Evolutionary conservation across 2,888 invertebrate species (phyloP), one percentile per base, ranked within the genome.

Genomic region (Lasius platythorax): DNA sequence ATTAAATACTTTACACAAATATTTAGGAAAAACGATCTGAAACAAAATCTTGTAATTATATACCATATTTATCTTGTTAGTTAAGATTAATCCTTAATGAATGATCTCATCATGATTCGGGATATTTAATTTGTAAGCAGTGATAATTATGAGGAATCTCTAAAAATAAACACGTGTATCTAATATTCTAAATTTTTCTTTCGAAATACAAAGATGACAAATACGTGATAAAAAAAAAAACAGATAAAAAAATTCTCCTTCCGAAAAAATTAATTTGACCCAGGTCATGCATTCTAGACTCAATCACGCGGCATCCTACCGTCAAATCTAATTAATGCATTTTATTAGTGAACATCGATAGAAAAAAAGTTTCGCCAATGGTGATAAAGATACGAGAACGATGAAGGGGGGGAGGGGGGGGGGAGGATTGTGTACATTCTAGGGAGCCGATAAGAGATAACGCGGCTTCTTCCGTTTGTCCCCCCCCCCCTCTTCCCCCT

Each of bases 361-460:
- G 0, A 2, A 53, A n/a, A 53, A n/a, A 53, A n/a, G n/a, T n/a
- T 53, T 53, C n/a, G 2, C n/a, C 2, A n/a, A n/a, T n/a, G 53
- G 6, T 30, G 43, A 58, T 12, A 58, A 43, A 72, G 61, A 61
- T 67, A 4, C 12, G n/a, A 4, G 4, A 37, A 30, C 2, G 15
- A 8, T 1, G 66, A 68, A 46, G 82, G 73, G 63, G 64, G 46
- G 18, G 12, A n/a, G 9, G 53, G 33, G 33, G 28, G 61, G 78
- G 76, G 76, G 67, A 76, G 33, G 28, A 50, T 23, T 3, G 23
- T 63, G 58, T 6, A 4, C 87, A 83, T 87, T 67, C 67, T 66
- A 79, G 18, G n/a, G 11, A 82, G 0, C 18, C 50, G 85, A 88
- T 87, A 82, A 83, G 70, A 81, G 83, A 91, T 88, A 87, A 81